Evolutionary conservation across 2,888 invertebrate species (phyloP).

Genomic region (Tiliacea aurago): DNA sequence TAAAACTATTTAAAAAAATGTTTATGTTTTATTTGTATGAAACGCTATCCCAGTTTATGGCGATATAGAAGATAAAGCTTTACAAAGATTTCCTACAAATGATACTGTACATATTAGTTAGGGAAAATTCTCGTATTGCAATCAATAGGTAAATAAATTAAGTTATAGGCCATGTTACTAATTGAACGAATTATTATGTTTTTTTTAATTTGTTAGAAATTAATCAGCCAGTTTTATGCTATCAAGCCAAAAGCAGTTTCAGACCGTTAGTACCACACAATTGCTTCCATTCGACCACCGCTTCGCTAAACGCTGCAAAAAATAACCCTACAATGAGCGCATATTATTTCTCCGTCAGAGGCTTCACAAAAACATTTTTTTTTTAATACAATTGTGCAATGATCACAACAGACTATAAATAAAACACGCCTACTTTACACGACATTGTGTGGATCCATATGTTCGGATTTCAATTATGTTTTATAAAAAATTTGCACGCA

Average conservation of each 20-base stretch:
- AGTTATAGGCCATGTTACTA: background rate
- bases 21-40: background rate
- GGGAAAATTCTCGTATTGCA: background rate
- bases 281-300: conserved; percentile 56
- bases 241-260: conserved; percentile 7
- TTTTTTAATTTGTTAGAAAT: background rate
- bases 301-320: conserved; percentile 60
- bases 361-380: conserved; percentile 71
- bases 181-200: background rate
- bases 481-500: conserved; percentile 64
- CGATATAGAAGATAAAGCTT: background rate
- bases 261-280: conserved; percentile 35
- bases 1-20: no score
- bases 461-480: conserved; percentile 64
- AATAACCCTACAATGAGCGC: conserved; percentile 67
- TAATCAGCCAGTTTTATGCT: no score
- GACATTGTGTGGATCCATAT: conserved; percentile 55
- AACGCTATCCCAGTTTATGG: background rate
- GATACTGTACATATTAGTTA: no score
- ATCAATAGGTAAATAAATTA: background rate
- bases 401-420: conserved; percentile 86
- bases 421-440: conserved; percentile 82
- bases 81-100: background rate
- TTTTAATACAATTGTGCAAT: conserved; percentile 77
- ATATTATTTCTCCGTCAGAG: conserved; percentile 74